These are phyloP conservation scores for Tetragonula carbonaria DNA, from an alignment of 2,888 invertebrate genomes.

Conservation along the genomic window DNA sequence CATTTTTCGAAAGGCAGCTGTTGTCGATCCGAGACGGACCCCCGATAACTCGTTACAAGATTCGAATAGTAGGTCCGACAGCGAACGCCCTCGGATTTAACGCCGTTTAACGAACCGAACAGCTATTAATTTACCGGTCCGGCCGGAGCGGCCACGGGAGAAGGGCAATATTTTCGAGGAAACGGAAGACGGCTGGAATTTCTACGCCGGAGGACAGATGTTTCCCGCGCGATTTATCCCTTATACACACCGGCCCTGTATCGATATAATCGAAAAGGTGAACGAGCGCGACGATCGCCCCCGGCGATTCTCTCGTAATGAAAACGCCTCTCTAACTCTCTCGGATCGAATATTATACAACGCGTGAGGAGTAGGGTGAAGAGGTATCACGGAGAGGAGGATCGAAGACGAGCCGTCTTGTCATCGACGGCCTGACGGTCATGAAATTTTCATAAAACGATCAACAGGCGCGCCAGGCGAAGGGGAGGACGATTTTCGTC, in stretches of 20 bases:
- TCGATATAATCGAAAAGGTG: not conserved
- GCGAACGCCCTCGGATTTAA: conserved; percentile 61
- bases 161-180: conserved; percentile 39
- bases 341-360: conserved; percentile 18
- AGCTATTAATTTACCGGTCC: conserved; percentile 55
- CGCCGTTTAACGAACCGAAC: conserved; percentile 63
- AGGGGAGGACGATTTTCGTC: not conserved
- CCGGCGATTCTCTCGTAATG: conserved; percentile 44
- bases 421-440: conserved; percentile 10
- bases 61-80: conserved; percentile 11
- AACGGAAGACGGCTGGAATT: conserved; percentile 26
- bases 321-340: not conserved
- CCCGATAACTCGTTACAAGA: conserved; percentile 41
- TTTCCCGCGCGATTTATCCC: conserved; percentile 34
- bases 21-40: conserved; percentile 14
- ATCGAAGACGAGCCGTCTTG: not conserved
- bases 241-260: not conserved
- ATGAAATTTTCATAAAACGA: conserved; percentile 65
- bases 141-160: not conserved
- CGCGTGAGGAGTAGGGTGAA: not conserved
- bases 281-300: not conserved
- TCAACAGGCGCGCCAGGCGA: conserved; percentile 53
- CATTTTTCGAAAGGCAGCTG: conserved; percentile 53
- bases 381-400: not conserved
- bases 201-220: conserved; percentile 53